phyloP scores from a whole-genome alignment of 2,888 invertebrate species.

The Mesochorus sp. region DNA sequence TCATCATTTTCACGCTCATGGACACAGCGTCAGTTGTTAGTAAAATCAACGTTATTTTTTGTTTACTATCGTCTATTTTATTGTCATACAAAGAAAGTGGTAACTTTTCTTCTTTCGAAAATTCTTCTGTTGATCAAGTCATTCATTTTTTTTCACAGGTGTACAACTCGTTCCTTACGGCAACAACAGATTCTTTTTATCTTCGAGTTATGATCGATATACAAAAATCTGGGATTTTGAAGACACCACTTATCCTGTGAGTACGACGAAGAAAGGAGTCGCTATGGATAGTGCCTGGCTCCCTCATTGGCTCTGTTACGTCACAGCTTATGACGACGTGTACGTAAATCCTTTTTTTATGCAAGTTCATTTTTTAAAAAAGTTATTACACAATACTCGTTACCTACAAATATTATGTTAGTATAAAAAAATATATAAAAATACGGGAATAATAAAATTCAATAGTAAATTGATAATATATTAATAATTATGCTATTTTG shows the following conservation, averaged over 20 bases:
- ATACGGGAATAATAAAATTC: too few relatives aligned
- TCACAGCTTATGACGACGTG: slow-evolving; percentile 82
- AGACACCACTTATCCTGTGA: slow-evolving; percentile 80
- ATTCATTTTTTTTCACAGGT: slow-evolving; percentile 71
- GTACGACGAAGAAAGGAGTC: slow-evolving; percentile 79
- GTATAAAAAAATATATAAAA: slow-evolving; percentile 18
- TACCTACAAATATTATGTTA: too few relatives aligned
- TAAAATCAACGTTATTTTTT: slow-evolving; percentile 27
- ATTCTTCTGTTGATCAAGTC: not conserved
- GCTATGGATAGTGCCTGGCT: slow-evolving; percentile 83
- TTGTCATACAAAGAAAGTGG: too few relatives aligned
- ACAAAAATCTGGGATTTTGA: slow-evolving; percentile 89
- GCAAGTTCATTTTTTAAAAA: slow-evolving; percentile 72
- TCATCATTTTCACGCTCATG: slow-evolving; percentile 85
- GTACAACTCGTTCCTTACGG: slow-evolving; percentile 82
- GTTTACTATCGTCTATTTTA: too few relatives aligned
- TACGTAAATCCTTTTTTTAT: slow-evolving; percentile 60
- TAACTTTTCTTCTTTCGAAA: not conserved
- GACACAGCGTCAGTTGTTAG: slow-evolving; percentile 85
- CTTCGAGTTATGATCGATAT: slow-evolving; percentile 86
- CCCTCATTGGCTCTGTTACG: slow-evolving; percentile 83
- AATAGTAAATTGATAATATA: not conserved
- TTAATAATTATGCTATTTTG: slow-evolving; percentile 2
- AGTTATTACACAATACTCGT: too few relatives aligned
- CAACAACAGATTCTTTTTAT: slow-evolving; percentile 86